Base-by-base conservation (phyloP, 2,888 invertebrate species). In the Scaeva pyrastri region DNA sequence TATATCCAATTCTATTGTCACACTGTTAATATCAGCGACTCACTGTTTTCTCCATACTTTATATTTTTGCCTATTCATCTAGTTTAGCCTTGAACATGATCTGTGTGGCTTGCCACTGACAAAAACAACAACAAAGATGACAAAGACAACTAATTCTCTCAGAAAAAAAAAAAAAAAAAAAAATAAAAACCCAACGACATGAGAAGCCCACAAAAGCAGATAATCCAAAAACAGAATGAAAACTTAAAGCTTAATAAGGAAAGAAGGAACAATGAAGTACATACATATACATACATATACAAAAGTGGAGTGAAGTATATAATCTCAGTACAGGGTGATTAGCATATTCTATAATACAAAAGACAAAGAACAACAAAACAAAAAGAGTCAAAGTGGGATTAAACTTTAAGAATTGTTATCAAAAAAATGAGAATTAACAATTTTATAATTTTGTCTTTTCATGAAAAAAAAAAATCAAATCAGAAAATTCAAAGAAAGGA, bases 31-130 rank as follows among this genome's bases (percentile, higher is more conserved):
- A 31, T 74, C 50, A 72, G 39, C 31, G 23, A 26, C n/a, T 43
- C 43, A 26, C 16, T 23, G 19, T 21, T 60, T 31, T 31, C 8
- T 31, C 1, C 31, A 8, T 31, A 19, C 12, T 75, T 45, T 75
- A 10, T 62, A 3, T 3, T 12, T 11, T 58, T 72, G 41, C 26
- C 21, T 56, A 68, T 73, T 62, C 72, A 64, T 58, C 58, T 36
- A 56, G 70, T 64, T 75, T 64, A 66, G 75, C 84, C 84, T 80
- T 84, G 84, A 80, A 75, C 70, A 75, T 84, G 79, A 80, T 80
- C 74, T 79, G 60, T 2, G 68, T 2, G 52, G 23, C 36, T 52
- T 56, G 71, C 21, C 48, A 70, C 45, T 31, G 36, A 23, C 39
- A 14, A 41, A 19, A 23, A 52, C 52, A 14, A 23, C 14, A 14